Evolutionary conservation across 2,113 vertebrate genomes (phyloP).

Genomic region (Isichthys henryi): DNA sequence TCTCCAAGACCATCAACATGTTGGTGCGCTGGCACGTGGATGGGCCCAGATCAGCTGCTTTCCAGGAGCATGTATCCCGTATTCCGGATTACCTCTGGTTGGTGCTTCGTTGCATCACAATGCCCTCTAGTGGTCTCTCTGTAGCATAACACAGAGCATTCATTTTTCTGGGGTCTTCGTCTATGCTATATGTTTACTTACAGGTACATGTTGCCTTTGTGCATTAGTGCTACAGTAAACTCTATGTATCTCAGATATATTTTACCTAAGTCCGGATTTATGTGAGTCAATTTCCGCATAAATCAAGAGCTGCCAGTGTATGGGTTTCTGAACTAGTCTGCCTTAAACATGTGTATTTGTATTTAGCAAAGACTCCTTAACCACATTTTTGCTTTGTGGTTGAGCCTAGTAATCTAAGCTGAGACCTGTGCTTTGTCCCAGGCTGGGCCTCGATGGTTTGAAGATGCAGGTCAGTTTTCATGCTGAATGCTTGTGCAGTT

Average conservation of each 20-base stretch:
- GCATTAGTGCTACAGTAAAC: neutral
- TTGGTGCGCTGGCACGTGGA: slow-evolving; percentile 82
- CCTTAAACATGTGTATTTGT: neutral
- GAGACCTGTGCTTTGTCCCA: slow-evolving; percentile 43
- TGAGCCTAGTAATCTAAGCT: neutral
- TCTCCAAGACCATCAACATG: slow-evolving; percentile 95
- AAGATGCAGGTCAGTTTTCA: slow-evolving; percentile 86
- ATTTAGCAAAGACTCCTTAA: neutral
- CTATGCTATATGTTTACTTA: neutral
- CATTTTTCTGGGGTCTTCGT: neutral
- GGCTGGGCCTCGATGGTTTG: slow-evolving; percentile 91
- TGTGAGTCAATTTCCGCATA: neutral
- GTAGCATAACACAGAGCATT: neutral
- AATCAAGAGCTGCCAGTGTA: neutral
- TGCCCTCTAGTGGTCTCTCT: neutral
- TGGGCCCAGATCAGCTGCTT: slow-evolving; percentile 67
- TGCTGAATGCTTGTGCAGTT: neutral
- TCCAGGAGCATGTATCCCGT: slow-evolving; percentile 80
- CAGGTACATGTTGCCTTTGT: neutral
- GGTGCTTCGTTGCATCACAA: slow-evolving; percentile 31
- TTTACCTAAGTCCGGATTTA: neutral
- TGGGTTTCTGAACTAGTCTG: neutral
- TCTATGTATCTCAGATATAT: neutral
- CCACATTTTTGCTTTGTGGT: neutral
- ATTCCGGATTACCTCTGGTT: slow-evolving; percentile 94